Conservation (phyloP, 2,113 vertebrate genomes). For the Cochlearius cochlearius region DNA sequence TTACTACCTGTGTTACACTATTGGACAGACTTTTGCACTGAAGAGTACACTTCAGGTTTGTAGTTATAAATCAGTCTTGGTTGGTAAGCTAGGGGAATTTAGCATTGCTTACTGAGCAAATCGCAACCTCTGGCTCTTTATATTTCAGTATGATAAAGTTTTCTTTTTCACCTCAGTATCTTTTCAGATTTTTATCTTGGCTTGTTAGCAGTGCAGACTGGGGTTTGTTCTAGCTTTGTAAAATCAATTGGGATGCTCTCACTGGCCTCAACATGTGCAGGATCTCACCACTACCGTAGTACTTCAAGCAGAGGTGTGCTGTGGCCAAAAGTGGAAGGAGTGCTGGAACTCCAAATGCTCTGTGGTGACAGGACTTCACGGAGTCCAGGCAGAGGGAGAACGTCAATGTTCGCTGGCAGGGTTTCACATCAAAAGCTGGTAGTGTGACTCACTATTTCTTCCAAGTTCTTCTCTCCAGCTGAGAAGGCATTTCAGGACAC, state of each 20-base stretch:
- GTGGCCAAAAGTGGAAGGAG: background rate
- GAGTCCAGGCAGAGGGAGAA: background rate
- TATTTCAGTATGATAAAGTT: background rate
- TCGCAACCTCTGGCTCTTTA: background rate
- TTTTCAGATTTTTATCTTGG: background rate
- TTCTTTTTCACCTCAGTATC: background rate
- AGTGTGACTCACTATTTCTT: background rate
- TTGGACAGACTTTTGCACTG: background rate
- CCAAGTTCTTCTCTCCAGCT: background rate
- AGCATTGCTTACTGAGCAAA: background rate
- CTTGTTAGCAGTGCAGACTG: background rate
- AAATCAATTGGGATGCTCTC: background rate
- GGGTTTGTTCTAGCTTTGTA: background rate
- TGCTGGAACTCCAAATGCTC: background rate
- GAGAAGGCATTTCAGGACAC: conserved; percentile 35
- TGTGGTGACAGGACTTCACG: accelerated
- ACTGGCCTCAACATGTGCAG: background rate
- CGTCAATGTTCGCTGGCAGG: background rate
- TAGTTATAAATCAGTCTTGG: background rate
- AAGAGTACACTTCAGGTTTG: background rate
- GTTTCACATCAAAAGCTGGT: background rate
- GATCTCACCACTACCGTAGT: background rate
- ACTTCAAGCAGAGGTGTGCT: background rate
- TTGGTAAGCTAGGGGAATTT: background rate
- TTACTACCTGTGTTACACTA: background rate